Percentiles rank a stretch among this genome's conserved stretches.
Conservation (phyloP, 1,140 invertebrate genomes). For the Caenorhabditis tropicalis region DNA sequence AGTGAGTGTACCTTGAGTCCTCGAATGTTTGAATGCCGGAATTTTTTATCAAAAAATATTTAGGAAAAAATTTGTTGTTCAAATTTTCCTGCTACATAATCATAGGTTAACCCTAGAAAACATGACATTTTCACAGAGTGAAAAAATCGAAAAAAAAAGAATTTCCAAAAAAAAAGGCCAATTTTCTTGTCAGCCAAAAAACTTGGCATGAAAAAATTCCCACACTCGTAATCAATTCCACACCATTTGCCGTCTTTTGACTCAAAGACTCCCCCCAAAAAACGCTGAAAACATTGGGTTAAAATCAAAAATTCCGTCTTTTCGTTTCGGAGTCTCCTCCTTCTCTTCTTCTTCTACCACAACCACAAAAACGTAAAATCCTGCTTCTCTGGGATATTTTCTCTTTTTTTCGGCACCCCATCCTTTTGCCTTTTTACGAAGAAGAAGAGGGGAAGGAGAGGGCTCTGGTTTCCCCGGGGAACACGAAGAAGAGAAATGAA, state of each 20-base stretch:
- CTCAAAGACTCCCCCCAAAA: not conserved
- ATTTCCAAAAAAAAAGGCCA: too few species aligned
- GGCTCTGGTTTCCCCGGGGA: slow-evolving; percentile 35
- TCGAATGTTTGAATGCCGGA: too few species aligned
- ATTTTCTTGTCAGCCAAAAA: not conserved
- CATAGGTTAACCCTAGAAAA: too few species aligned
- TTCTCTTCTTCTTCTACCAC: not conserved
- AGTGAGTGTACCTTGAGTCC: too few species aligned
- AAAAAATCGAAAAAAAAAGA: too few species aligned
- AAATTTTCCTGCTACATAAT: too few species aligned
- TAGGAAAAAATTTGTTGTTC: too few species aligned
- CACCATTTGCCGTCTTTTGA: not conserved
- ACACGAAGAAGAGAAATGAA: not conserved
- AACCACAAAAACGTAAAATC: slow-evolving; percentile 4
- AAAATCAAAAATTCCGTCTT: slow-evolving; percentile 33
- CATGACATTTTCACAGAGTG: too few species aligned
- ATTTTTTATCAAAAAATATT: too few species aligned
- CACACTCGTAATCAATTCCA: not conserved
- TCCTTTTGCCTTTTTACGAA: not conserved
- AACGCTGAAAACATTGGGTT: not conserved
- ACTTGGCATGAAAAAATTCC: not conserved
- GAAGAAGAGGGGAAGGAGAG: too few species aligned
- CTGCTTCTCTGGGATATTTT: slow-evolving; percentile 3
- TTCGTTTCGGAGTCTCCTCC: not conserved
- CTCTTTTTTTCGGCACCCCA: not conserved